These are phyloP conservation scores for Caenorhabditis sp. DNA, from an alignment of 2,888 invertebrate genomes.

Conservation along the genomic window DNA sequence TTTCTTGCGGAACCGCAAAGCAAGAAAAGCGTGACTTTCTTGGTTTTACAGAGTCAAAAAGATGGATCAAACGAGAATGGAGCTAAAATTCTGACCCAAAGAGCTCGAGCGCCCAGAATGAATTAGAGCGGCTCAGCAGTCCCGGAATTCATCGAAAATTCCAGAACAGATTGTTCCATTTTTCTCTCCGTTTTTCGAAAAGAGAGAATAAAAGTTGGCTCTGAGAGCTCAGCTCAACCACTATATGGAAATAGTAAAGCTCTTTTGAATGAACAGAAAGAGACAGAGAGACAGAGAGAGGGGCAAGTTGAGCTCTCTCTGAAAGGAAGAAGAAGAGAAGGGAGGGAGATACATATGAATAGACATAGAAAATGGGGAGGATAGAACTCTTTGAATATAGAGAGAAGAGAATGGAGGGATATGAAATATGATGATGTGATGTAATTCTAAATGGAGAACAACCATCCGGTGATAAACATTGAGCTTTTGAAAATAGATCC, in stretches of 20 bases:
- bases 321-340: no score
- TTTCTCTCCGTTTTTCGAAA: conserved; percentile 14
- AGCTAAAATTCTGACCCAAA: conserved; percentile 3
- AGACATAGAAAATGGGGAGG: conserved; percentile 8
- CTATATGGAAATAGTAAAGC: conserved; percentile 39
- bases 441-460: conserved; percentile 7
- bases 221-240: neutral
- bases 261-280: conserved; percentile 27
- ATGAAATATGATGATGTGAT: conserved; percentile 35
- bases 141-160: conserved; percentile 25
- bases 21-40: neutral
- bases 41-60: neutral
- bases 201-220: neutral
- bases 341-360: conserved; percentile 16
- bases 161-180: conserved; percentile 10
- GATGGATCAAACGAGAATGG: neutral
- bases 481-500: no score
- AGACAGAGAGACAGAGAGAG: neutral
- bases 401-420: neutral
- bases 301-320: neutral
- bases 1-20: neutral
- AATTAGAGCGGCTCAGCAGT: neutral
- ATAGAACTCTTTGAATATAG: conserved; percentile 1
- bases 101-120: neutral
- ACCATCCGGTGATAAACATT: conserved; percentile 10